phyloP scores from a whole-genome alignment of 2,797 vertebrate genomes.

The Geotrypetes seraphini region DNA sequence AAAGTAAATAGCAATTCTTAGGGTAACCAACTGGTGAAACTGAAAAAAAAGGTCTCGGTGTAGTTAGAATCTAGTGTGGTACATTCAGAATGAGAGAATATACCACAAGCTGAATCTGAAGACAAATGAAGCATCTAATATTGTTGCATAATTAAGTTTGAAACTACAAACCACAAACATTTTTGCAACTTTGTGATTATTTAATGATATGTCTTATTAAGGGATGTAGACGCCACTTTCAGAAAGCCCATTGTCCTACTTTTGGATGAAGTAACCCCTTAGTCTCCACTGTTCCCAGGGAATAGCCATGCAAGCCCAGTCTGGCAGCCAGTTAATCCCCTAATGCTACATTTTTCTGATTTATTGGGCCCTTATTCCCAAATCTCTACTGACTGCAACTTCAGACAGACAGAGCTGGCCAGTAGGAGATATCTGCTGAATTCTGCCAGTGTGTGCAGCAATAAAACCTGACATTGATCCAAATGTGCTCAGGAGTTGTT shows the following conservation, averaged over 20 bases:
- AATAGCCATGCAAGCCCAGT: slow-evolving; percentile 14
- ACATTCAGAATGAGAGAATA: neutral
- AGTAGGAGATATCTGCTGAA: slow-evolving; percentile 20
- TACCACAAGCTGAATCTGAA: slow-evolving; percentile 2
- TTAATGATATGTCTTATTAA: neutral
- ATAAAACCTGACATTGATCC: slow-evolving; percentile 13
- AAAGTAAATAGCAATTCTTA: slow-evolving; percentile 3
- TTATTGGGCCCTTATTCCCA: slow-evolving; percentile 18
- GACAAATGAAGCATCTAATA: neutral
- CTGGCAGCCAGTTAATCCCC: slow-evolving; percentile 25
- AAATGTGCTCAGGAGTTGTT: slow-evolving; percentile 30
- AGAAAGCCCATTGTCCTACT: slow-evolving; percentile 8
- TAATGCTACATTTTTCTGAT: slow-evolving; percentile 23
- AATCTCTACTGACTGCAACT: slow-evolving; percentile 19
- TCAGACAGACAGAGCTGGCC: slow-evolving; percentile 10
- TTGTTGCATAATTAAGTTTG: slow-evolving; percentile 5
- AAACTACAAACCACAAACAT: neutral
- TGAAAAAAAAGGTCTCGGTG: neutral
- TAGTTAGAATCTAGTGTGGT: neutral
- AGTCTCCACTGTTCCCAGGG: slow-evolving; percentile 24
- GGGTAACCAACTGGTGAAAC: neutral
- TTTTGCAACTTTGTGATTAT: neutral
- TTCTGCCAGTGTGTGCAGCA: slow-evolving; percentile 24
- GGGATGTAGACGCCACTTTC: neutral
- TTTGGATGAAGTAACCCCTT: slow-evolving; percentile 22